Conservation (phyloP, 2,888 invertebrate species). For the Tachina lurida region DNA sequence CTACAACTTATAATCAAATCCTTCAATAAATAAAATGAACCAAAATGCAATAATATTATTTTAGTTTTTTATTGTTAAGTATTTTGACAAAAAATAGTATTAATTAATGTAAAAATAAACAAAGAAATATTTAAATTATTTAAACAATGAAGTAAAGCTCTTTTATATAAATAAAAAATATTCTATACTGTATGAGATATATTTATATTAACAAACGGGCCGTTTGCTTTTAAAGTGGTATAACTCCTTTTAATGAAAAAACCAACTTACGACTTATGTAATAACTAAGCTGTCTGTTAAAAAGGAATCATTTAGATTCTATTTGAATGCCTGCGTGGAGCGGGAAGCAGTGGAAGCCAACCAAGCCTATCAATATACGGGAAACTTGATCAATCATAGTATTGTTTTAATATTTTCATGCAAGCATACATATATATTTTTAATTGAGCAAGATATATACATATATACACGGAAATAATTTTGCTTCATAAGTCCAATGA, state of each 20-base stretch:
- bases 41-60: constrained; percentile 61
- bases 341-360: too few species aligned
- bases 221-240: background rate
- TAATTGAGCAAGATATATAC: too few species aligned
- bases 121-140: constrained; percentile 34
- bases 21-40: constrained; percentile 51
- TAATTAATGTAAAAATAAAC: constrained; percentile 44
- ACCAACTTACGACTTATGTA: background rate
- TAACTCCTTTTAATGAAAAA: background rate
- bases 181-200: constrained; percentile 45
- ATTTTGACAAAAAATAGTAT: constrained; percentile 53
- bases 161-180: constrained; percentile 5
- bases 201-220: background rate
- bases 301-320: too few species aligned
- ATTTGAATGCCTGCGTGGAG: too few species aligned
- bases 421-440: too few species aligned
- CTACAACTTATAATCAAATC: constrained; percentile 58
- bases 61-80: constrained; percentile 48
- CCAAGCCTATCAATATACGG: too few species aligned
- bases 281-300: background rate
- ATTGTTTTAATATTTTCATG: too few species aligned
- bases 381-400: too few species aligned
- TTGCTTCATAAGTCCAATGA: too few species aligned
- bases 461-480: too few species aligned
- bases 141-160: constrained; percentile 33